A percentile compares a stretch with the other conserved stretches of the same genome.
Conservation (phyloP, 2,113 vertebrate species). For the Pitta sordida region DNA sequence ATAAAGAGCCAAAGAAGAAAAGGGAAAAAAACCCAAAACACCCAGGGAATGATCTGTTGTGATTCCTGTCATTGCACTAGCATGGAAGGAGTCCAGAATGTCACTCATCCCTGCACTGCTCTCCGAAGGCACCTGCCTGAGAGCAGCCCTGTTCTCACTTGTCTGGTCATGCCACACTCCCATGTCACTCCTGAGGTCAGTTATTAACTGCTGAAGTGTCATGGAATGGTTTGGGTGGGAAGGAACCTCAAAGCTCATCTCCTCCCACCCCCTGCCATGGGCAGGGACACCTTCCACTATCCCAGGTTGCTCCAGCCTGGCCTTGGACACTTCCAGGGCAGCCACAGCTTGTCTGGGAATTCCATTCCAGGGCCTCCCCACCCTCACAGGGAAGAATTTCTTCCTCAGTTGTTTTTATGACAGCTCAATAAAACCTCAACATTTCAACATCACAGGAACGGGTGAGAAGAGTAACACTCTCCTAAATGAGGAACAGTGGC, state of each 20-base stretch:
- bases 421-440: not conserved
- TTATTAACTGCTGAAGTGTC: not conserved
- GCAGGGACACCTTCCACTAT: not conserved
- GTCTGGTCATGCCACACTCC: not conserved
- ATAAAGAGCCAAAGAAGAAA: not conserved
- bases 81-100: slow-evolving; percentile 37
- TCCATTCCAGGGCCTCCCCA: not conserved
- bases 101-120: slow-evolving; percentile 21
- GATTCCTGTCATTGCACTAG: slow-evolving; percentile 4
- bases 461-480: not conserved
- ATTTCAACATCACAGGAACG: not conserved
- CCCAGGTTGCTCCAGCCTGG: not conserved
- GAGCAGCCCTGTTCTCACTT: not conserved
- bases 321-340: not conserved
- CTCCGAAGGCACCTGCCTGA: slow-evolving; percentile 30
- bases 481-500: not conserved
- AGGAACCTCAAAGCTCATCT: not conserved
- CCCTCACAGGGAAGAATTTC: not conserved
- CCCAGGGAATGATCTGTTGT: slow-evolving; percentile 45
- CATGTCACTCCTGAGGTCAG: not conserved
- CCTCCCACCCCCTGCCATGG: not conserved
- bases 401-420: not conserved
- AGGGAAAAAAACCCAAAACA: not conserved
- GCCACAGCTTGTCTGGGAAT: not conserved
- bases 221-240: not conserved